Conservation (phyloP, 2,113 vertebrate genomes). For the Rhinoptilus africanus region DNA sequence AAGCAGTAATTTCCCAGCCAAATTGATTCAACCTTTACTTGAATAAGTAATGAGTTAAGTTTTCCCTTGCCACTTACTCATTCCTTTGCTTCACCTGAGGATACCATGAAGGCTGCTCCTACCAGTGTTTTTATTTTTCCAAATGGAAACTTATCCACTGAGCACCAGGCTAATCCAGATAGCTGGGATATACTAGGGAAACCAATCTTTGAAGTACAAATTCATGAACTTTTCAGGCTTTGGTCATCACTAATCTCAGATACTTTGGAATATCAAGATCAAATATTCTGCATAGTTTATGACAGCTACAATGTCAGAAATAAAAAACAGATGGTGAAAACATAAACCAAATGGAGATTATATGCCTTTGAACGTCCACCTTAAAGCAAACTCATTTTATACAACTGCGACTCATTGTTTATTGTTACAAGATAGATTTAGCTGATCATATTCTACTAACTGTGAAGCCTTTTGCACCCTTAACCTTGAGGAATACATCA, state of each 20-base stretch:
- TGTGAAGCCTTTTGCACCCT: conserved; percentile 61
- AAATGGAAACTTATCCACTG: neutral
- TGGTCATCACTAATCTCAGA: neutral
- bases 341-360: conserved; percentile 1
- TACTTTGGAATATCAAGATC: neutral
- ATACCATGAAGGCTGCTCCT: neutral
- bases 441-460: conserved; percentile 12
- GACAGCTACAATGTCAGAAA: neutral
- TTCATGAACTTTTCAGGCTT: neutral
- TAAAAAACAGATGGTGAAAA: conserved; percentile 43
- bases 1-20: neutral
- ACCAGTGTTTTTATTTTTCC: neutral
- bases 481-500: conserved; percentile 22
- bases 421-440: conserved; percentile 49
- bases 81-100: neutral
- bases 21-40: neutral
- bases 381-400: conserved; percentile 45
- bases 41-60: neutral
- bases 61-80: neutral
- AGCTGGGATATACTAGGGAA: neutral
- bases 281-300: neutral
- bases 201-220: neutral
- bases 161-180: neutral
- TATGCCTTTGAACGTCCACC: conserved; percentile 16
- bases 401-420: conserved; percentile 32